Base-by-base conservation (phyloP, 2,113 vertebrate species). In the Phocoena phocoena region DNA sequence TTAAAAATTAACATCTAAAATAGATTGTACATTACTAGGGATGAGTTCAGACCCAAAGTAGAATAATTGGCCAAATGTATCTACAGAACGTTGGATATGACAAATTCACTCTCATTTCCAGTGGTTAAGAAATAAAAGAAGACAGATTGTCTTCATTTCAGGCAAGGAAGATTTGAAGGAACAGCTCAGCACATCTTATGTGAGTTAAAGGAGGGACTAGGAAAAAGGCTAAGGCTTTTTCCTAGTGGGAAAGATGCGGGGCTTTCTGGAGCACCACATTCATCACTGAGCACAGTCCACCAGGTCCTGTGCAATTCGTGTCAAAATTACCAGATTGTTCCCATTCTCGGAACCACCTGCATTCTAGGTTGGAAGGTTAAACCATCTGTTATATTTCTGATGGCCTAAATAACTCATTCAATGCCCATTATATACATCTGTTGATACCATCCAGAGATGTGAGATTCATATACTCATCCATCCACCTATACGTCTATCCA, bases 1-100 rank as follows among this genome's bases (percentile, higher is more conserved):
- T 98, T 98, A 98, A 98, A 99, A 99, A 97, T 98, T 98, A 98
- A 98, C 98, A 90, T 97, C 97, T 96, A 25, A 98, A 98, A 97
- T 86, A 98, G 98, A 98, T 98, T 98, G 97, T 98, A 97, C 93
- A 97, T 97, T 97, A 98, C 96, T 94, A 97, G 88, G 0, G 38
- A 98, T 95, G 80, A 97, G 88, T 97, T 98, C 97, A 98, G 97
- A 97, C 97, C 98, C 97, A 96, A 98, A 98, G 98, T 88, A 97
- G 98, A 98, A 98, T 95, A 91, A 96, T 97, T 97, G 97, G 97
- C 95, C 97, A 98, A 98, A 98, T 98, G 93, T 96, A 94, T 97
- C 98, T 98, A 79, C 96, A 96, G 88, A 97, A 82, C 97, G 93
- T 95, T 96, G 92, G 70, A 28, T 95, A 77, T 94, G 90, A 97